Percentiles rank a stretch among this genome's conserved stretches.
phyloP scores from a whole-genome alignment of 2,888 invertebrate species.

The Himalopsyche anomala region DNA sequence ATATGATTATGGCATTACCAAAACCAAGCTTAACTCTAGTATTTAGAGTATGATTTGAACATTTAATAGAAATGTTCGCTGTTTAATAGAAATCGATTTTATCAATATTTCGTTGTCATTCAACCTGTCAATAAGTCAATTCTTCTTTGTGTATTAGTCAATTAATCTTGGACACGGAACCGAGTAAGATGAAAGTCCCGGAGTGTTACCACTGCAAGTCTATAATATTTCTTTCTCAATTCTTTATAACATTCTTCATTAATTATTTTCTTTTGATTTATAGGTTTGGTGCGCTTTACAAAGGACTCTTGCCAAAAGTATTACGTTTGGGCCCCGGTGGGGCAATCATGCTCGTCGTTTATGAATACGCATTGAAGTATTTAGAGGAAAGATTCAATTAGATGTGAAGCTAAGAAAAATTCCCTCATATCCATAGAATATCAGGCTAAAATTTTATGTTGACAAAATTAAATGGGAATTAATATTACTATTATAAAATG shows the following conservation, averaged over 20 bases:
- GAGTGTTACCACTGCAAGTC: too few species aligned
- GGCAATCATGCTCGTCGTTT: conserved; percentile 95
- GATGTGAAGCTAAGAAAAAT: not conserved
- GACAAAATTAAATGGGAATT: not conserved
- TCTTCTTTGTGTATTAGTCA: too few species aligned
- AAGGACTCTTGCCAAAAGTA: conserved; percentile 93
- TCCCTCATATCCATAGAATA: conserved; percentile 21
- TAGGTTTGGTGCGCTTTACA: conserved; percentile 91
- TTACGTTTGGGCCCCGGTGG: conserved; percentile 95
- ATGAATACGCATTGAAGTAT: conserved; percentile 89
- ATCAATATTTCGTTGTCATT: too few species aligned
- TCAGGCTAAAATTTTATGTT: not conserved
- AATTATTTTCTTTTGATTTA: conserved; percentile 69
- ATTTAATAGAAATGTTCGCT: too few species aligned
- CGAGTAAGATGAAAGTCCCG: too few species aligned
- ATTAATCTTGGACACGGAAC: too few species aligned
- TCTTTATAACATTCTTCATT: not conserved
- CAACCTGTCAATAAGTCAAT: too few species aligned
- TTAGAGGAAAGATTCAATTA: conserved; percentile 76
- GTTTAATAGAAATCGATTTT: too few species aligned
- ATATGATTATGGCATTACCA: too few species aligned
- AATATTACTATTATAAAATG: not conserved
- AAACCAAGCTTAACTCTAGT: too few species aligned
- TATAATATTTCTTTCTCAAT: too few species aligned
- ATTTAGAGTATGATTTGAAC: too few species aligned